Percentiles rank a stretch among this genome's conserved stretches.
Conservation (phyloP, 1,140 invertebrate genomes). For the Yoshiicerus persimilis region DNA sequence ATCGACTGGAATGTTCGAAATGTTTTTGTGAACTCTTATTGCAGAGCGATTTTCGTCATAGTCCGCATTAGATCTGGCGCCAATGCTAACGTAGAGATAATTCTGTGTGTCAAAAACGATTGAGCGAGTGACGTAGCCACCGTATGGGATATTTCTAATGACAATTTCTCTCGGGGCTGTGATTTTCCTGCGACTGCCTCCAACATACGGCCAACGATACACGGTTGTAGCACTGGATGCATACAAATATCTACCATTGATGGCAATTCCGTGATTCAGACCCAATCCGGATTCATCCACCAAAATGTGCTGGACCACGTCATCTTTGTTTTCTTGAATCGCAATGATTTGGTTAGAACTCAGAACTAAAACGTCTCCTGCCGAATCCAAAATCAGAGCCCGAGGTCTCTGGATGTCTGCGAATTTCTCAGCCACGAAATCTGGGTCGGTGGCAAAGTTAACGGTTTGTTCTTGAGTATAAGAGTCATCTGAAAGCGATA, state of each 20-base stretch:
- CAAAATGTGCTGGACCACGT: background rate
- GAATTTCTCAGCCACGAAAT: background rate
- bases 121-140: background rate
- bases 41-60: background rate
- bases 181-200: background rate
- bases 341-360: background rate
- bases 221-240: conserved; percentile 14
- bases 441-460: background rate
- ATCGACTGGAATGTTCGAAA: too few relatives aligned
- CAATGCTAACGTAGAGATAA: conserved; percentile 19
- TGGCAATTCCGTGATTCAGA: conserved; percentile 26
- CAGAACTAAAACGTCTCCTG: conserved; percentile 20
- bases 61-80: conserved; percentile 23
- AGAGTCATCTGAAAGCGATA: too few relatives aligned
- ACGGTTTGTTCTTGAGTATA: too few relatives aligned
- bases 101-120: background rate
- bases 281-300: background rate
- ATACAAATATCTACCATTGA: background rate
- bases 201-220: conserved; percentile 34
- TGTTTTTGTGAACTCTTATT: background rate
- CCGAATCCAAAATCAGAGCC: background rate
- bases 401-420: background rate
- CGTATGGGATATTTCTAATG: background rate
- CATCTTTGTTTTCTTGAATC: background rate
- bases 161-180: background rate